Evolutionary conservation across 2,113 vertebrate genomes (phyloP), one percentile per base, ranked within the genome.

Genomic region (Solenodon paradoxus): DNA sequence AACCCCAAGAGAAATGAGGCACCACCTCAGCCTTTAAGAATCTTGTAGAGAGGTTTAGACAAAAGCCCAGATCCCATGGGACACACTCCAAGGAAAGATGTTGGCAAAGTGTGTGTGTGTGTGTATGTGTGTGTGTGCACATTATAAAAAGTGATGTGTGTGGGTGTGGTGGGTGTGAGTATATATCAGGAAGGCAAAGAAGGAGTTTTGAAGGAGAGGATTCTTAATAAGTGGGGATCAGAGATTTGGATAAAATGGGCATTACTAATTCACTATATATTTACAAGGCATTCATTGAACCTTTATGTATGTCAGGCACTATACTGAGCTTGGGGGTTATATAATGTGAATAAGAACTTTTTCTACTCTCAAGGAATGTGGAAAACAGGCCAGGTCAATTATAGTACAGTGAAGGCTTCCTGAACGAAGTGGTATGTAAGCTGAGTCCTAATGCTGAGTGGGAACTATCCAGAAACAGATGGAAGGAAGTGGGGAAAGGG

Each of bases 21-120:
- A 82, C 4, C 22, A 20, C 9, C 55, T 49, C 17, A 79, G 78
- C 32, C 55, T 92, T 68, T 28, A 77, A 49, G 63, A 26, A 69
- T 53, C 81, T 96, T 81, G 40, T 68, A 13, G 69, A 89, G n/a
- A 93, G 26, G 64, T 82, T 49, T 77, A 78, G 77, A 85, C 9
- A 68, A 64, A 69, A 82, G 40, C 55, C 49, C 22, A 75, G 26
- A 26, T 35, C 55, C 19, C 30, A 12, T 68, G 47, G 69, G 72
- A 79, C 32, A 20, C 1, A 2, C 0, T 10, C 89, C 92, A 53
- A 8, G 53, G 40, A 78, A 51, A 69, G n/a, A 45, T 69, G 59
- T 61, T 53, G 66, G 63, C 20, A 75, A 69, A 95, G 61, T 19
- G 30, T n/a, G n/a, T n/a, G n/a, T n/a, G n/a, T n/a, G n/a, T n/a